phyloP scores from a whole-genome alignment of 2,888 invertebrate genomes.

The Sabatieria punctata region DNA sequence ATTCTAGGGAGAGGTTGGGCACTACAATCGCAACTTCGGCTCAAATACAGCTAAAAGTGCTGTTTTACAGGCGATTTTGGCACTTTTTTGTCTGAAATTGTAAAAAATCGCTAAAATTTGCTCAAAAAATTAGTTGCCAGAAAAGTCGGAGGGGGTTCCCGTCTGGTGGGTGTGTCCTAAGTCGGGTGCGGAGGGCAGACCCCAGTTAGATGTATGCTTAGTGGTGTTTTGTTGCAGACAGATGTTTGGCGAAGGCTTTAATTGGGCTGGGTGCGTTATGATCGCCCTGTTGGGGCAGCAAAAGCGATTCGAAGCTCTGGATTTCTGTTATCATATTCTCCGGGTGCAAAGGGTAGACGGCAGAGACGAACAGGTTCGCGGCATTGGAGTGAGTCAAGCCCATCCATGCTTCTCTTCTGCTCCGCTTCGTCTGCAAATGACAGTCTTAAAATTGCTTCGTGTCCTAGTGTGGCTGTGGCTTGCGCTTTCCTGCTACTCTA shows the following conservation, averaged over 20 bases:
- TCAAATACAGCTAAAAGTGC: no score
- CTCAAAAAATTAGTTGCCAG: no score
- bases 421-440: background rate
- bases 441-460: background rate
- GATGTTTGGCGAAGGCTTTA: slow-evolving; percentile 89
- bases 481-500: background rate
- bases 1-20: no score
- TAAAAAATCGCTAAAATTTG: no score
- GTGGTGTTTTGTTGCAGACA: slow-evolving; percentile 50
- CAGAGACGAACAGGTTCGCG: slow-evolving; percentile 81
- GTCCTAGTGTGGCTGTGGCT: background rate
- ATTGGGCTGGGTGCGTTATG: slow-evolving; percentile 97
- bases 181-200: no score
- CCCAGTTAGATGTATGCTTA: no score
- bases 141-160: no score
- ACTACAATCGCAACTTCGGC: no score
- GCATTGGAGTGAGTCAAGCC: slow-evolving; percentile 57
- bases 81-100: no score
- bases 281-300: slow-evolving; percentile 86
- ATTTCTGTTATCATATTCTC: slow-evolving; percentile 94
- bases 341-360: slow-evolving; percentile 86
- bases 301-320: slow-evolving; percentile 75
- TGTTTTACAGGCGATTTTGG: no score
- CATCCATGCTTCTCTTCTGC: slow-evolving; percentile 6
- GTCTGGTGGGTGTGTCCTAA: no score